A percentile compares a stretch with the other conserved stretches of the same genome.
Evolutionary conservation across 2,888 invertebrate genomes (phyloP).

Genomic region (Trichopria drosophilae): DNA sequence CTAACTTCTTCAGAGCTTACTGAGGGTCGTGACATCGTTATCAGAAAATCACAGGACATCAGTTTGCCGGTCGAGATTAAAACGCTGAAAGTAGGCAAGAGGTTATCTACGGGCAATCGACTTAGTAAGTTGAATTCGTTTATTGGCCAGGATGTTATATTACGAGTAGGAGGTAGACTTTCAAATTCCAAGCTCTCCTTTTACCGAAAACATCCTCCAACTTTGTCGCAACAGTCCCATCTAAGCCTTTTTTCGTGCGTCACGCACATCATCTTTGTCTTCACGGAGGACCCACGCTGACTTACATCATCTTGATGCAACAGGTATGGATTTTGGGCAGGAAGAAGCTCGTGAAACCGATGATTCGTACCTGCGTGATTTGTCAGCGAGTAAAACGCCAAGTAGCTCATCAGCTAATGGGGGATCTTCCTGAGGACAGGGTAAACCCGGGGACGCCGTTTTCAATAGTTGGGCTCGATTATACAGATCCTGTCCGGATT

Average conservation of each 20-base stretch:
- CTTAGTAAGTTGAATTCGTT: no score
- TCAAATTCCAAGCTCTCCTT: no score
- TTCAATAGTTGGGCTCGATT: no score
- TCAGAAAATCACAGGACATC: background rate
- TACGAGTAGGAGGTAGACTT: conserved; percentile 9
- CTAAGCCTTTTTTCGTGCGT: conserved; percentile 6
- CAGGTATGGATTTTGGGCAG: conserved; percentile 14
- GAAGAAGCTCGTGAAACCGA: background rate
- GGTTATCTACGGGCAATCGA: no score
- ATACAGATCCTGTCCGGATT: no score
- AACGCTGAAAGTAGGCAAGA: background rate
- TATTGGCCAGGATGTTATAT: no score
- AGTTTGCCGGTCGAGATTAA: background rate
- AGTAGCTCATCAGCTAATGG: no score
- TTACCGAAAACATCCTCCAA: conserved; percentile 5
- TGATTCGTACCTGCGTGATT: no score
- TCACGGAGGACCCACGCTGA: conserved; percentile 13
- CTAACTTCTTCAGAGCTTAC: background rate
- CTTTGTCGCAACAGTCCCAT: conserved; percentile 3
- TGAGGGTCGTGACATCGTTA: background rate
- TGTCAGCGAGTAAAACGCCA: no score
- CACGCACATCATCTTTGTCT: background rate
- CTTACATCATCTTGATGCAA: conserved; percentile 1
- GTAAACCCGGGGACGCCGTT: no score
- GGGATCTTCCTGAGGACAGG: no score